These are phyloP conservation scores for Brachyistius frenatus DNA, from an alignment of 2,113 vertebrate genomes.

Conservation along the genomic window DNA sequence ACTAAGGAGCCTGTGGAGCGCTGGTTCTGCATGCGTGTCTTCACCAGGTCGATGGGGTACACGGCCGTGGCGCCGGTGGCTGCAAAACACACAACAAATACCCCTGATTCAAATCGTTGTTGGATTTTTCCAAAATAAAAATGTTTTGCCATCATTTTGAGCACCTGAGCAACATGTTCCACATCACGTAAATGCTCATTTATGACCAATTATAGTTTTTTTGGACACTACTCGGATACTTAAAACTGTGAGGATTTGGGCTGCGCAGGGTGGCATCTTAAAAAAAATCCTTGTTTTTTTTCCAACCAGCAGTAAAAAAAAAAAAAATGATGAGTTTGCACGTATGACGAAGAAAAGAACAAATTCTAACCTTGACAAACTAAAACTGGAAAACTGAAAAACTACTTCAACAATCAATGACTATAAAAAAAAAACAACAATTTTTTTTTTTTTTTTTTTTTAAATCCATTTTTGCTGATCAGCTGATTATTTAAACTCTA, in stretches of 20 bases:
- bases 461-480: too few relatives aligned
- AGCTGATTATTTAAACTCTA: not conserved
- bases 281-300: not conserved
- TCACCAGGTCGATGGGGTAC: conserved; percentile 97
- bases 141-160: not conserved
- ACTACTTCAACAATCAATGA: not conserved
- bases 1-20: conserved; percentile 91
- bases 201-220: too few relatives aligned
- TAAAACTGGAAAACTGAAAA: not conserved
- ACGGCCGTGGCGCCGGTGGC: conserved; percentile 96
- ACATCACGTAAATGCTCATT: not conserved
- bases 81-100: conserved; percentile 63
- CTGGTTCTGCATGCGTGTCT: conserved; percentile 98
- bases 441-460: too few relatives aligned
- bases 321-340: too few relatives aligned
- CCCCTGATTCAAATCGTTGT: too few relatives aligned
- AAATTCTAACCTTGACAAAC: not conserved
- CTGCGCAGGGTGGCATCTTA: not conserved
- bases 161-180: not conserved
- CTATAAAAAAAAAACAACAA: too few relatives aligned
- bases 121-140: not conserved
- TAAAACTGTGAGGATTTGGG: not conserved
- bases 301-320: not conserved
- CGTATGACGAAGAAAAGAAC: not conserved
- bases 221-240: too few relatives aligned